Evolutionary conservation across 2,113 vertebrate species (phyloP).

Genomic region (Takifugu flavidus): DNA sequence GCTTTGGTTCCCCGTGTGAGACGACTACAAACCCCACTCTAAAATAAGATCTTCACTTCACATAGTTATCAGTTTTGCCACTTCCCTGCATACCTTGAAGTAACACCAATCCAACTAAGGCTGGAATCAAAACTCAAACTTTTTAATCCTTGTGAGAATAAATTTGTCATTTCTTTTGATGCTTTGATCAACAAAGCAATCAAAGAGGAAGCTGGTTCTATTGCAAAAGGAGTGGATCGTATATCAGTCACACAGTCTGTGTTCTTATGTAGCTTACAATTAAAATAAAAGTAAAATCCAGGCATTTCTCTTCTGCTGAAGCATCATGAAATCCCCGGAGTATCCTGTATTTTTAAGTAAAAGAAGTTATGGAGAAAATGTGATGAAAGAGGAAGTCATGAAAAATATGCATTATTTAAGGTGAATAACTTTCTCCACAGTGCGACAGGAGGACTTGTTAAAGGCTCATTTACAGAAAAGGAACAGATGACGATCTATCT

Average conservation of each 20-base stretch:
- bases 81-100: neutral
- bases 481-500: constrained; percentile 1
- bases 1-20: constrained; percentile 1
- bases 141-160: neutral
- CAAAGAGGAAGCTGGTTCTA: no score
- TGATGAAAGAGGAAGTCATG: neutral
- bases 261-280: neutral
- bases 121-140: constrained; percentile 2
- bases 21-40: constrained; percentile 12
- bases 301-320: neutral
- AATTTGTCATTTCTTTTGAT: neutral
- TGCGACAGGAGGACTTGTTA: no score
- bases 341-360: neutral
- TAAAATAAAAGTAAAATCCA: no score
- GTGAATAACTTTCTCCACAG: neutral
- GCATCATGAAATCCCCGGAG: neutral
- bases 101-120: neutral
- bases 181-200: no score
- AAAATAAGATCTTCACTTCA: constrained; percentile 8
- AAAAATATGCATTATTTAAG: neutral
- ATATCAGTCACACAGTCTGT: no score
- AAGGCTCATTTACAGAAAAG: no score
- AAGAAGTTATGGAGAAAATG: neutral
- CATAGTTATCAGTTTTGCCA: neutral
- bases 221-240: no score